Base-by-base conservation (phyloP, 1,140 invertebrate genomes). In the Dendrolimus punctatus region DNA sequence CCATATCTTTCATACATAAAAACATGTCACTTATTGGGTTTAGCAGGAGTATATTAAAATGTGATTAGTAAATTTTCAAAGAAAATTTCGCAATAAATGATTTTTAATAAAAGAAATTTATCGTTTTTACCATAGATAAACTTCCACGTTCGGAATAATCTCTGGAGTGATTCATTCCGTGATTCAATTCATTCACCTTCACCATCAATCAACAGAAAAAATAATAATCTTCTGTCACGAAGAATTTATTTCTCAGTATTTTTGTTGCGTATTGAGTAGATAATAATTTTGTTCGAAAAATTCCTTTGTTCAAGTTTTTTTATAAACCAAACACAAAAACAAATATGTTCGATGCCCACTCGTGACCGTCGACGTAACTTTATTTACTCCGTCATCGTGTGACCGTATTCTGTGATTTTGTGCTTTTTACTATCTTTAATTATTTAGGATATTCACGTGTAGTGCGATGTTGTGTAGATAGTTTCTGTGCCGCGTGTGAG, bases 381-480 rank as follows among this genome's bases (percentile, higher is more conserved):
- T 62, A 63, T 65, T 75, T 64, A 73, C 62, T 65, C 69, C 76
- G 75, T 75, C 75, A 71, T 75, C 60, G 68, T 71, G 78, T 77
- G 68, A 76, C 75, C 43, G 43, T 58, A 71, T 61, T 64, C 64
- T 57, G 62, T 63, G 54, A 56, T 62, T 61, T 23, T 23, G 23
- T 23, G 23, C 64, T 63, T 64, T 57, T 73, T 65, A 62, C 68
- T 57, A 64, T 4, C 58, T 68, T n/a, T 74, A 66, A 66, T 66
- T 68, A 71, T 60, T 71, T 55, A 67, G 66, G 64, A 59, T 45
- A 53, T 60, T 72, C 76, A 57, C 71, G 73, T 73, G 64, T 68
- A 76, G 65, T 76, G 76, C 72, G 64, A 86, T 86, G 79, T 76
- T 70, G 82, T 74, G 73, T 62, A 84, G 73, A 71, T 86, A 84